Evolutionary conservation across 2,888 invertebrate species (phyloP).

Genomic region (Pyrocoelia pectoralis): DNA sequence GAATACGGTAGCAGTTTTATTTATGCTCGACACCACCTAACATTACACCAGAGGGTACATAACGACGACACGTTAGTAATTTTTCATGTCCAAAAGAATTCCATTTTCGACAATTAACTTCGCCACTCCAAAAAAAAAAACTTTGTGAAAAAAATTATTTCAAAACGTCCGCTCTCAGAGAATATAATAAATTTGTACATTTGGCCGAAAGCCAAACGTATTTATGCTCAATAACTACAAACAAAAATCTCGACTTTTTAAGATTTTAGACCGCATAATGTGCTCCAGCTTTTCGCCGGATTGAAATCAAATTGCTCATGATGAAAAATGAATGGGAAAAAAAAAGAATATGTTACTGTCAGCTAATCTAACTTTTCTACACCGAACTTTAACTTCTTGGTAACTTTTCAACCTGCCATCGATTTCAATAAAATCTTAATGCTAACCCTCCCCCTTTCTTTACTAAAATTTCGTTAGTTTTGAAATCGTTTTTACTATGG

Average conservation of each 20-base stretch:
- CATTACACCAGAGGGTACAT: constrained; percentile 31
- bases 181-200: neutral
- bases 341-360: constrained; percentile 12
- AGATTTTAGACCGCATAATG: constrained; percentile 3
- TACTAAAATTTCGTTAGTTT: neutral
- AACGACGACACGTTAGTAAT: constrained; percentile 27
- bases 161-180: too few relatives aligned
- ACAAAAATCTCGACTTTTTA: constrained; percentile 5
- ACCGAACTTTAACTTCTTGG: constrained; percentile 10
- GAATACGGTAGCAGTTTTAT: constrained; percentile 50
- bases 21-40: constrained; percentile 38
- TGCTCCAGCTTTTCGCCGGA: neutral
- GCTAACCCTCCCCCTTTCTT: neutral
- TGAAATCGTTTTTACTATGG: neutral
- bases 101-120: neutral
- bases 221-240: neutral
- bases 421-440: constrained; percentile 13
- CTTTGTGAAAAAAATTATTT: too few relatives aligned
- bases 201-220: neutral
- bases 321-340: constrained; percentile 12
- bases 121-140: neutral
- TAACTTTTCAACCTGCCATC: constrained; percentile 10
- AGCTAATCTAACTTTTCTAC: constrained; percentile 13
- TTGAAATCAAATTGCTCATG: constrained; percentile 12
- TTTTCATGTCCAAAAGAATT: constrained; percentile 19